These are phyloP conservation scores for Microctonus aethiopoides DNA, from an alignment of 2,888 invertebrate species.

Conservation along the genomic window DNA sequence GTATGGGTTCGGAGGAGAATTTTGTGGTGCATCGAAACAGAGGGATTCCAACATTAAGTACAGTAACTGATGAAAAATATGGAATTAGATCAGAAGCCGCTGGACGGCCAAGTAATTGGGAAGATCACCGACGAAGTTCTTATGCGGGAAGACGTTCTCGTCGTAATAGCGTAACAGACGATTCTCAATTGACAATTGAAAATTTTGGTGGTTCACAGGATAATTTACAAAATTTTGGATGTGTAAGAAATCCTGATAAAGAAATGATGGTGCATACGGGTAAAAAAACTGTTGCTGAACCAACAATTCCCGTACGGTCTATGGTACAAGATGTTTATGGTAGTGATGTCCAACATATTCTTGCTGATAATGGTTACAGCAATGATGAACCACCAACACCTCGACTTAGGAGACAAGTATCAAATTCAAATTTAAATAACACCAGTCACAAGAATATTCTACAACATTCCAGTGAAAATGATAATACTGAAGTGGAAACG, in stretches of 20 bases:
- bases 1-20: conserved; percentile 72
- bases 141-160: conserved; percentile 88
- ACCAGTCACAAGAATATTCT: conserved; percentile 66
- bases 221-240: conserved; percentile 84
- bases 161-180: conserved; percentile 85
- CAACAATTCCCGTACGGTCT: conserved; percentile 78
- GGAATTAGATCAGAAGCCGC: conserved; percentile 73
- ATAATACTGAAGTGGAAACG: conserved; percentile 67
- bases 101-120: conserved; percentile 88
- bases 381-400: conserved; percentile 56
- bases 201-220: conserved; percentile 93
- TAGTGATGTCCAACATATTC: conserved; percentile 64
- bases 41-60: conserved; percentile 82
- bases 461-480: conserved; percentile 69
- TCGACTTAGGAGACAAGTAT: conserved; percentile 58
- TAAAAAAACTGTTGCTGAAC: conserved; percentile 68
- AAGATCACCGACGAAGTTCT: conserved; percentile 76
- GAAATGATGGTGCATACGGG: conserved; percentile 68
- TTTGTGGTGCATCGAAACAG: conserved; percentile 86
- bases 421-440: conserved; percentile 67
- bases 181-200: conserved; percentile 90
- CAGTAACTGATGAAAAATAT: conserved; percentile 75
- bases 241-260: conserved; percentile 81
- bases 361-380: conserved; percentile 63
- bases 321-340: conserved; percentile 76